phyloP scores from a whole-genome alignment of 2,888 invertebrate species.

The Bombyx huttoni region DNA sequence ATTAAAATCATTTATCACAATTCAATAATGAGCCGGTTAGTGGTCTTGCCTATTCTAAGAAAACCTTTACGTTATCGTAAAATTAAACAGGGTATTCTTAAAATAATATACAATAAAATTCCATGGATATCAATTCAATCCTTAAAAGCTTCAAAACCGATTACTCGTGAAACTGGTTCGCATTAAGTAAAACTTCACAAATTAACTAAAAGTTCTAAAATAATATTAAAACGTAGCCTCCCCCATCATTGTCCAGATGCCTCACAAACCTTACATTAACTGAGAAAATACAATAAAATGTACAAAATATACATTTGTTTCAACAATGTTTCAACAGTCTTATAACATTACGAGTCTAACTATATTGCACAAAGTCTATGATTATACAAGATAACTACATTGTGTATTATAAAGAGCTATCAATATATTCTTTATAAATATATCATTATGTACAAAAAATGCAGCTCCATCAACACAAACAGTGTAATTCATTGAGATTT shows the following conservation, averaged over 20 bases:
- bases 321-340: conserved; percentile 70
- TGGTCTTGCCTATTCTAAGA: background rate
- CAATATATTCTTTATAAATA: conserved; percentile 1
- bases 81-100: conserved; percentile 4
- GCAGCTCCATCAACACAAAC: background rate
- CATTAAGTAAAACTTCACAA: conserved; percentile 6
- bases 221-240: conserved; percentile 35
- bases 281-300: conserved; percentile 55
- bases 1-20: background rate
- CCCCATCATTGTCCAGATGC: conserved; percentile 21
- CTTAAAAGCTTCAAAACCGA: background rate
- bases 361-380: conserved; percentile 51
- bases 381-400: conserved; percentile 1
- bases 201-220: conserved; percentile 4
- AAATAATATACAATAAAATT: conserved; percentile 8
- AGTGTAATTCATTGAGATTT: conserved; percentile 9
- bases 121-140: background rate
- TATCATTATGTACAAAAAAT: background rate
- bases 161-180: background rate
- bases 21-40: too few species aligned
- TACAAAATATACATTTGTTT: conserved; percentile 63
- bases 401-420: conserved; percentile 11
- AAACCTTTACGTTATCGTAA: background rate
- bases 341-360: conserved; percentile 63
- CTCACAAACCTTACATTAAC: conserved; percentile 47